These are phyloP conservation scores for Netelia virgata DNA, from an alignment of 2,888 invertebrate species.

Conservation along the genomic window DNA sequence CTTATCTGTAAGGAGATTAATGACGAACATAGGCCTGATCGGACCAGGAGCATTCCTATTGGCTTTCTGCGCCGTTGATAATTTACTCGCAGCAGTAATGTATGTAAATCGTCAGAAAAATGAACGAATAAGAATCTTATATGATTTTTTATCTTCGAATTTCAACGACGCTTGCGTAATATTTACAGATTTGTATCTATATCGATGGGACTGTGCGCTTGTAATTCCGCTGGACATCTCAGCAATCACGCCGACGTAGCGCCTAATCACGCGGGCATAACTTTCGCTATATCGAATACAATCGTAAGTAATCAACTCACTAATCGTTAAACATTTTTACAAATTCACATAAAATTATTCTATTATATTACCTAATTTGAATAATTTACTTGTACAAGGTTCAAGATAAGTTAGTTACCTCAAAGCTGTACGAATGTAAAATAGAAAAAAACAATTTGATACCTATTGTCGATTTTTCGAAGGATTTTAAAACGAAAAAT, in stretches of 20 bases:
- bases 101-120: constrained; percentile 82
- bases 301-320: constrained; percentile 86
- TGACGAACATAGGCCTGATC: constrained; percentile 90
- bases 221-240: constrained; percentile 91
- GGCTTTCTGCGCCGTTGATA: constrained; percentile 90
- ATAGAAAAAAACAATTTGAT: too few relatives aligned
- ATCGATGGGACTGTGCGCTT: constrained; percentile 91
- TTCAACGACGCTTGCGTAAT: constrained; percentile 41
- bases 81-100: constrained; percentile 89
- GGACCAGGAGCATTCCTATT: constrained; percentile 91
- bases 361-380: not conserved
- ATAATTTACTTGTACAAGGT: too few relatives aligned
- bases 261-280: constrained; percentile 91
- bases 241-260: constrained; percentile 92
- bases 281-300: constrained; percentile 92
- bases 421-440: too few relatives aligned
- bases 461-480: too few relatives aligned
- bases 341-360: not conserved
- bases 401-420: too few relatives aligned
- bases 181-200: constrained; percentile 88
- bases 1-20: constrained; percentile 89
- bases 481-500: too few relatives aligned
- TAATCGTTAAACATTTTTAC: not conserved
- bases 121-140: not conserved
- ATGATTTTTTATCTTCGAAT: not conserved